phyloP scores from a whole-genome alignment of 2,113 vertebrate species.

The Petrocephalus microphthalmus region DNA sequence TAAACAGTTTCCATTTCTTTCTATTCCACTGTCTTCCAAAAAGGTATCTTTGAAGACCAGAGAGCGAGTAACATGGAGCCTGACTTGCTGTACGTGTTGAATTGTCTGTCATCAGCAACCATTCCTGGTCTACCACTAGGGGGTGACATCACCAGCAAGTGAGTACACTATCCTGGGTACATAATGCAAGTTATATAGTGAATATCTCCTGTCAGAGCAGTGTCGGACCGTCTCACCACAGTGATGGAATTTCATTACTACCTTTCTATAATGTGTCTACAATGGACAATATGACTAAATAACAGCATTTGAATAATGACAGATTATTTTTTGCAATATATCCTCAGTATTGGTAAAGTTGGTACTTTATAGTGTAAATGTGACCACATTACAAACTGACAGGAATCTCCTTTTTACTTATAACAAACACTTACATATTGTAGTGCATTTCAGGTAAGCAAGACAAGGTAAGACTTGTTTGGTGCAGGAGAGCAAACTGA shows the following conservation, averaged over 20 bases:
- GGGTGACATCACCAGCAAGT: conserved; percentile 75
- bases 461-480: background rate
- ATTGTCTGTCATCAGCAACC: conserved; percentile 57
- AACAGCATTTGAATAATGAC: background rate
- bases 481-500: background rate
- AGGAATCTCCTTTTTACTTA: background rate
- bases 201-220: background rate
- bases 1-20: background rate
- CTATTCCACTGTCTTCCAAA: background rate
- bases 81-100: conserved; percentile 63
- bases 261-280: background rate
- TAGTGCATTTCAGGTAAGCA: background rate
- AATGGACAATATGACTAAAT: background rate
- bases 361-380: background rate
- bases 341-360: too few species aligned
- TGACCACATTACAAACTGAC: background rate
- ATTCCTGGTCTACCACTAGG: conserved; percentile 66
- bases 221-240: background rate
- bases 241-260: background rate
- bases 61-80: conserved; percentile 52
- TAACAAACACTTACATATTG: background rate
- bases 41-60: conserved; percentile 62
- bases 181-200: background rate
- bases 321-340: background rate
- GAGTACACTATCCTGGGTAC: conserved; percentile 35